Percentiles rank a stretch among this genome's conserved stretches.
phyloP scores from a whole-genome alignment of 2,888 invertebrate species.

The Zaprionus lineosus region DNA sequence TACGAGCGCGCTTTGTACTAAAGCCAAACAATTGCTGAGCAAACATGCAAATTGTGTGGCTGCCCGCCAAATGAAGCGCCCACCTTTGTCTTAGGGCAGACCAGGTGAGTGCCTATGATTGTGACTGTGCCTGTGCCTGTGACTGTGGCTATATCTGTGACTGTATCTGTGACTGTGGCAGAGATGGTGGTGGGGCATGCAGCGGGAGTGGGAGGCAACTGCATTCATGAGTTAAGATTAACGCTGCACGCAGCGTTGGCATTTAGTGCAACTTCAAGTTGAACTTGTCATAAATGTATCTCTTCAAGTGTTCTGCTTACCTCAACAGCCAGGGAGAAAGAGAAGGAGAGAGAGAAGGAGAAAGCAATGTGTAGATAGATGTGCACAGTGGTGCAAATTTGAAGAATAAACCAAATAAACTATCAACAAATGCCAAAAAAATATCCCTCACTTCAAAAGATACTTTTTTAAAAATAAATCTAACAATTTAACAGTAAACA shows the following conservation, averaged over 20 bases:
- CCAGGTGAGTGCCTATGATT: slow-evolving; percentile 7
- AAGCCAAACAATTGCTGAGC: slow-evolving; percentile 76
- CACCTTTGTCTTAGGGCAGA: slow-evolving; percentile 64
- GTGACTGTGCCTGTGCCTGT: background rate
- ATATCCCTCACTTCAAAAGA: too few relatives aligned
- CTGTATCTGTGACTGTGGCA: background rate
- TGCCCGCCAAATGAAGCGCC: slow-evolving; percentile 69
- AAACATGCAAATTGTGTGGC: slow-evolving; percentile 78
- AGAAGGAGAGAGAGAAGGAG: slow-evolving; percentile 29
- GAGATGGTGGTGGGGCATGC: background rate
- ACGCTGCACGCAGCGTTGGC: slow-evolving; percentile 58
- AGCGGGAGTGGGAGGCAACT: slow-evolving; percentile 12
- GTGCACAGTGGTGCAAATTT: slow-evolving; percentile 50
- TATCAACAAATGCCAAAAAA: too few relatives aligned
- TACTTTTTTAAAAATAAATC: too few relatives aligned
- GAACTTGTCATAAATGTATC: slow-evolving; percentile 76
- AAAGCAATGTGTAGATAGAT: slow-evolving; percentile 17
- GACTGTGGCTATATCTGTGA: background rate
- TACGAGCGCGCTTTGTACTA: slow-evolving; percentile 59
- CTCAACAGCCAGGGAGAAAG: slow-evolving; percentile 27
- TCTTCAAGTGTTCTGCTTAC: slow-evolving; percentile 70
- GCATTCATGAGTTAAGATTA: slow-evolving; percentile 51
- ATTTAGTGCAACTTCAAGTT: slow-evolving; percentile 68
- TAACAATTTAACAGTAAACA: too few relatives aligned
- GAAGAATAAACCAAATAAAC: too few relatives aligned